Evolutionary conservation across 2,113 vertebrate species (phyloP).

Genomic region (Pleuronectes platessa): DNA sequence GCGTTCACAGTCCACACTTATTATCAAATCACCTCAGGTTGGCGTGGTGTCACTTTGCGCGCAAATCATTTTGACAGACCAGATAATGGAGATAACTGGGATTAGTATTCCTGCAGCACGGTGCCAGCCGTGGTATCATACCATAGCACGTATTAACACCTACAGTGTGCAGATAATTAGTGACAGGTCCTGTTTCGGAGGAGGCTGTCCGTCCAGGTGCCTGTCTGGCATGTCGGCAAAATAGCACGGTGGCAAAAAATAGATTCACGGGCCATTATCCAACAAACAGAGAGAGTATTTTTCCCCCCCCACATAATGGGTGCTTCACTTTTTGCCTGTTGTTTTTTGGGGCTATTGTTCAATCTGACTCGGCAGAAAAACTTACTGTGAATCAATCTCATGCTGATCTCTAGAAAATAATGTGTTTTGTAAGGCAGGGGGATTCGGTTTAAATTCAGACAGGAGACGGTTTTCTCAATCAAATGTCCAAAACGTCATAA

Average conservation of each 20-base stretch:
- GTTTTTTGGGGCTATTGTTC: slow-evolving; percentile 28
- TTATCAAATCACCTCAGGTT: slow-evolving; percentile 72
- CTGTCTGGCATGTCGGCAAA: slow-evolving; percentile 45
- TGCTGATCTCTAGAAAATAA: too few relatives aligned
- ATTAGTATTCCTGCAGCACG: slow-evolving; percentile 54
- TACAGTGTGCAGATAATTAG: slow-evolving; percentile 56
- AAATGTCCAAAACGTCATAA: too few relatives aligned
- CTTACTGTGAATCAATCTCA: too few relatives aligned
- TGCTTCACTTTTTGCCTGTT: slow-evolving; percentile 6
- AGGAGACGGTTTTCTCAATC: too few relatives aligned
- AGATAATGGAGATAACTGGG: slow-evolving; percentile 61
- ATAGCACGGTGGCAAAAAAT: slow-evolving; percentile 44
- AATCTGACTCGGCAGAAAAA: slow-evolving; percentile 31
- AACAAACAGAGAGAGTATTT: slow-evolving; percentile 32
- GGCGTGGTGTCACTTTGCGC: slow-evolving; percentile 60
- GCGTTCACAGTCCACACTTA: slow-evolving; percentile 61
- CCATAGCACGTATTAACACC: slow-evolving; percentile 50
- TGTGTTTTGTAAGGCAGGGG: too few relatives aligned
- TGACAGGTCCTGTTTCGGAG: neutral
- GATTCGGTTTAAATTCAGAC: too few relatives aligned
- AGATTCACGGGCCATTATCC: slow-evolving; percentile 54
- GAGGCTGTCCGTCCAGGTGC: slow-evolving; percentile 41
- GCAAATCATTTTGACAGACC: slow-evolving; percentile 64
- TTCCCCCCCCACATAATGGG: slow-evolving; percentile 13
- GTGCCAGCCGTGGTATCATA: slow-evolving; percentile 32